These are phyloP conservation scores for Sebastes fasciatus DNA, from an alignment of 2,113 vertebrate species.

Conservation along the genomic window DNA sequence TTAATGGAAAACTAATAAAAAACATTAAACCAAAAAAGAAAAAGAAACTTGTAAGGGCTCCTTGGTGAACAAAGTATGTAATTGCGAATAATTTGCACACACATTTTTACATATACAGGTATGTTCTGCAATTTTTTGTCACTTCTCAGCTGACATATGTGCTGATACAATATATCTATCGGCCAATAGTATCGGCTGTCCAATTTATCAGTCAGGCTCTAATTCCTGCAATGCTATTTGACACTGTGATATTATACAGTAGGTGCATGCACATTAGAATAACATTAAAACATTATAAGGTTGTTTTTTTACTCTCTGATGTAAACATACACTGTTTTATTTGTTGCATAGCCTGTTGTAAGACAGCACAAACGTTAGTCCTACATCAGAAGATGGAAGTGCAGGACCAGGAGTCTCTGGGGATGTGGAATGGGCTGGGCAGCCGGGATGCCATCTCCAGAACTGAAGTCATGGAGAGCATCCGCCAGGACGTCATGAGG, in stretches of 20 bases:
- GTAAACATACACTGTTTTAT: constrained; percentile 13
- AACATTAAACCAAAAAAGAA: neutral
- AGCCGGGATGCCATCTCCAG: constrained; percentile 87
- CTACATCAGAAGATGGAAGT: constrained; percentile 85
- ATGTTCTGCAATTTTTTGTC: neutral
- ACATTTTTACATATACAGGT: neutral
- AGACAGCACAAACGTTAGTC: constrained; percentile 56
- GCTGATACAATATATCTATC: neutral
- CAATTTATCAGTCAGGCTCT: neutral
- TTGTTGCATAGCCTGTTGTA: constrained; percentile 56
- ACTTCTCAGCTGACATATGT: neutral
- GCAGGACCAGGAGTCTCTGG: constrained; percentile 85
- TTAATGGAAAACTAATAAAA: too few relatives aligned
- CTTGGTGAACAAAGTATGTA: too few relatives aligned
- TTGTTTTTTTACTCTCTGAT: neutral
- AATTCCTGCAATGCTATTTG: neutral
- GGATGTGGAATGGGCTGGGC: constrained; percentile 90
- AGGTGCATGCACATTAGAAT: neutral
- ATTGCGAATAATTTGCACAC: neutral
- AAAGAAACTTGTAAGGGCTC: neutral
- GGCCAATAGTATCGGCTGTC: neutral
- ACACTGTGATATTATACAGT: too few relatives aligned
- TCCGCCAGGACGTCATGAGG: constrained; percentile 87
- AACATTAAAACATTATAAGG: neutral
- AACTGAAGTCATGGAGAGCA: constrained; percentile 87